These are phyloP conservation scores for Drosophila prosaltans DNA, from an alignment of 1,140 invertebrate genomes.

Conservation along the genomic window DNA sequence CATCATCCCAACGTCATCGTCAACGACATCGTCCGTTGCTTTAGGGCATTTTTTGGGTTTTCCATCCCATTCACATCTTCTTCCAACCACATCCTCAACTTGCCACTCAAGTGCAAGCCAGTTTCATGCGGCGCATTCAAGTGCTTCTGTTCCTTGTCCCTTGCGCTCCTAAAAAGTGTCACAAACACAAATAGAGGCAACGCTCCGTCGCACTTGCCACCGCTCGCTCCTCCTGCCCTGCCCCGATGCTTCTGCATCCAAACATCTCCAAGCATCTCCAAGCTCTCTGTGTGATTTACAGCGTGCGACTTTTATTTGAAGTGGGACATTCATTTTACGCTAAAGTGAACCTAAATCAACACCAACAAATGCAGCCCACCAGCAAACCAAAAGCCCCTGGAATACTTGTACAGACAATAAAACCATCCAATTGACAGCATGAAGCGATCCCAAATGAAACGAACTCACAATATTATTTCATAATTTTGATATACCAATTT, in stretches of 20 bases:
- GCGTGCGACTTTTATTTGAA: conserved; percentile 80
- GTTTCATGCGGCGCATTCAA: conserved; percentile 75
- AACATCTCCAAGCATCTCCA: not conserved
- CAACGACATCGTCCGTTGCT: conserved; percentile 49
- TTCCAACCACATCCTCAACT: conserved; percentile 37
- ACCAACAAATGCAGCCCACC: conserved; percentile 43
- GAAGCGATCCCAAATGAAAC: not conserved
- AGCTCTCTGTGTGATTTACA: conserved; percentile 72
- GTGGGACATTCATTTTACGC: conserved; percentile 81
- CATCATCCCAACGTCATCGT: conserved; percentile 55
- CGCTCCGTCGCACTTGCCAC: conserved; percentile 52
- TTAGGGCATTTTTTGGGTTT: conserved; percentile 68
- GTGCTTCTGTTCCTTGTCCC: conserved; percentile 59
- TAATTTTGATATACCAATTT: not conserved
- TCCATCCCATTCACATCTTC: conserved; percentile 12
- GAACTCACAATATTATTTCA: not conserved
- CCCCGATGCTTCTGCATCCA: not conserved
- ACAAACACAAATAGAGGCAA: conserved; percentile 70
- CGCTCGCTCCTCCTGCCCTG: conserved; percentile 1
- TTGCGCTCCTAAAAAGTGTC: conserved; percentile 52
- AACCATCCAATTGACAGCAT: conserved; percentile 1
- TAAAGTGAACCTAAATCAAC: conserved; percentile 81
- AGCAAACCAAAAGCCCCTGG: not conserved
- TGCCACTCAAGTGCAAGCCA: conserved; percentile 74
- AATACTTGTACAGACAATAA: conserved; percentile 15